Evolutionary conservation across 2,113 vertebrate genomes (phyloP), one percentile per base, ranked within the genome.

Genomic region (Hipposideros armiger): DNA sequence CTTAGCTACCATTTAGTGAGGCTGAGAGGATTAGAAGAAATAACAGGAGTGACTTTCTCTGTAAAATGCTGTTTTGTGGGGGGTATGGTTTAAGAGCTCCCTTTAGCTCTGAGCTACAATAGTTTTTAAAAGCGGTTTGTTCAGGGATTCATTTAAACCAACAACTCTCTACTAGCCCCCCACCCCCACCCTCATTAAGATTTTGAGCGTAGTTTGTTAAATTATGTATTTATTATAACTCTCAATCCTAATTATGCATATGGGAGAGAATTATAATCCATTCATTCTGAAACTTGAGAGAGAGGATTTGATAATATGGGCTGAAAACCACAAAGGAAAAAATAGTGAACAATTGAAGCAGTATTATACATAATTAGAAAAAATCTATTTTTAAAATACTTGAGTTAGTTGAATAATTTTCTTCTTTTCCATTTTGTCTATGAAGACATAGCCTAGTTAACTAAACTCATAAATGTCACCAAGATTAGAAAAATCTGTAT

Each of bases 401-500:
- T 13, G 1, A 69, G 54, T 56, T 62, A 20, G 42, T 40, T 54
- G 50, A 67, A 58, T 52, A 70, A 11, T 28, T 56, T 45, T 76
- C 89, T 81, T 36, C 19, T 66, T 10, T 42, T 15, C 60, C n/a
- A 16, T 6, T 60, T 69, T n/a, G 50, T 30, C 74, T 62, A 8
- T 11, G 47, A 16, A 45, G 62, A 58, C 56, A 32, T 3, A 19
- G 14, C n/a, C 16, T 32, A 85, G 24, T 95, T 97, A 93, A 83
- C 91, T 88, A 93, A 97, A 70, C 92, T 90, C 7, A 0, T 73
- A 95, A 96, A 95, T 91, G 40, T 50, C 87, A 54, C 80, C 86
- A 47, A 2, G 9, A 96, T 87, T 64, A 92, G 96, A 60, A 94
- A 98, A 96, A 93, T 96, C 82, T 90, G 66, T 93, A 94, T 56